These are phyloP conservation scores for Carcina quercana DNA, from an alignment of 2,888 invertebrate genomes.

Conservation along the genomic window DNA sequence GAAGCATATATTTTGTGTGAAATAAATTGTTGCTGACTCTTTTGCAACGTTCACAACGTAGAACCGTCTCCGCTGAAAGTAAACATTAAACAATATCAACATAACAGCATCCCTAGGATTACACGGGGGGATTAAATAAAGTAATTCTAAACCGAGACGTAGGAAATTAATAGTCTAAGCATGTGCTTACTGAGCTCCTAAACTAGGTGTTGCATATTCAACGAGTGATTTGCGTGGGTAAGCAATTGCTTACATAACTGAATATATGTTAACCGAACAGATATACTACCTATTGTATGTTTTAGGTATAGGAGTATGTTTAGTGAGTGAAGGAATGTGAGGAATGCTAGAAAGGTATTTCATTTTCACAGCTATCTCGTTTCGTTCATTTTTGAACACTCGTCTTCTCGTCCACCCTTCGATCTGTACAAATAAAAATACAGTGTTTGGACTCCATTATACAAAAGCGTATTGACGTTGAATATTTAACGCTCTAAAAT, in stretches of 20 bases:
- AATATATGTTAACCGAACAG: slow-evolving; percentile 24
- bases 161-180: slow-evolving; percentile 68
- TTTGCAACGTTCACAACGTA: not conserved
- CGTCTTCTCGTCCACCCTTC: too few species aligned
- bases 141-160: slow-evolving; percentile 32
- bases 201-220: slow-evolving; percentile 72
- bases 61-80: not conserved
- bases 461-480: too few species aligned
- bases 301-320: too few species aligned
- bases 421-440: too few species aligned
- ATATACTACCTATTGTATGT: not conserved
- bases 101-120: slow-evolving; percentile 10
- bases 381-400: too few species aligned
- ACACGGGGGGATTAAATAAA: slow-evolving; percentile 17
- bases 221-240: slow-evolving; percentile 71
- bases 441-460: too few species aligned
- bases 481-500: too few species aligned
- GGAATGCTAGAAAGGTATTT: too few species aligned
- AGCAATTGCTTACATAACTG: slow-evolving; percentile 65
- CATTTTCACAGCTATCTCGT: too few species aligned
- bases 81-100: slow-evolving; percentile 4
- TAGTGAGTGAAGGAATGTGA: too few species aligned
- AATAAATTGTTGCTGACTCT: not conserved
- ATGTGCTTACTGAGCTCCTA: slow-evolving; percentile 65
- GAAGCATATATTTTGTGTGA: not conserved